Evolutionary conservation across 2,797 vertebrate species (phyloP), one percentile per base, ranked within the genome.

Genomic region (Sternarchorhynchus goeldii): DNA sequence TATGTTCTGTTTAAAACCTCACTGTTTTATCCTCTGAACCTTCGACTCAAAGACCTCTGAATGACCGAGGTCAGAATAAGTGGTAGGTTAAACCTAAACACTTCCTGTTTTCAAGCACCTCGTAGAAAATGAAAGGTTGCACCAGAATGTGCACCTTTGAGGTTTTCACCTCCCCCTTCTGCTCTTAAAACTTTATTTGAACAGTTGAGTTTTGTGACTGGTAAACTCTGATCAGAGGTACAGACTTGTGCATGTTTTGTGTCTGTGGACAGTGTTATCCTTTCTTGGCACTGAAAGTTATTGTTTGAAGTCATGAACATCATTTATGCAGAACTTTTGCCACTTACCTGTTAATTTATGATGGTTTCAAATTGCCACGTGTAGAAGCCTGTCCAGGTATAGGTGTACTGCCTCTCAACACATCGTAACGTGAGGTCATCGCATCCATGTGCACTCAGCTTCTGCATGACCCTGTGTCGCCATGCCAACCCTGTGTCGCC

Each of bases 61-160:
- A 5, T 85, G 73, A 85, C 79, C 45, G 36, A 41, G 77, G 67
- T 79, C 32, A 41, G 41, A 29, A 64, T 73, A 75, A 80, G 77
- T 73, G 74, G 71, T 73, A 63, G 74, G 64, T 25, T 83, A 73
- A 77, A 72, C 77, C 74, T 63, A 53, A 36, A 31, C 20, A 18
- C 81, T 83, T 83, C 81, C 81, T 83, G 81, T 83, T 85, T 68
- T 78, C 20, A 53, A 70, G 58, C 66, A 45, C 16, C 20, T 18
- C 56, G 29, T 68, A 62, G 50, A 45, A 32, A 25, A 36, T 14
- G 63, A 32, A 70, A 18, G 18, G 7, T 45, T 74, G 56, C 41
- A 73, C 68, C 68, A 20, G 29, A 64, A 20, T 17, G n/a, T 60
- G 18, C 73, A 74, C 57, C 56, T 1, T 53, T 18, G 12, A 6